Percentiles rank a stretch among this genome's conserved stretches.
These are phyloP conservation scores for Drosophila sturtevanti DNA, from an alignment of 1,140 invertebrate species.

Conservation along the genomic window DNA sequence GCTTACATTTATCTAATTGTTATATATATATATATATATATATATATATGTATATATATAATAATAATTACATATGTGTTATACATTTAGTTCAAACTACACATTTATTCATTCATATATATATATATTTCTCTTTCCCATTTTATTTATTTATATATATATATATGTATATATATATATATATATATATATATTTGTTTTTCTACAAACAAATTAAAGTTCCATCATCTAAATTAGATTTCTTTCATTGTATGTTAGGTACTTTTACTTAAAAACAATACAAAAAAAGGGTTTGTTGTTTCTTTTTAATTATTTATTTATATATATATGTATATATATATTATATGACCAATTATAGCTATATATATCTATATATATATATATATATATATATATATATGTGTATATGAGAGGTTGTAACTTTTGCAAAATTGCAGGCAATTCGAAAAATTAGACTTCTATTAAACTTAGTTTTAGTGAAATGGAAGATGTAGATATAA, in stretches of 20 bases:
- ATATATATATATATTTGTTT: constrained; percentile 1
- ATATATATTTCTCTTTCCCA: constrained; percentile 11
- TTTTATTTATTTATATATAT: not conserved
- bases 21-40: constrained; percentile 22
- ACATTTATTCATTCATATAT: constrained; percentile 2
- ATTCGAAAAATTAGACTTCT: not conserved
- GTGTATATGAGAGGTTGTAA: not conserved
- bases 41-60: constrained; percentile 3
- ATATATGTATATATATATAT: not conserved
- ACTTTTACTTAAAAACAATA: constrained; percentile 44
- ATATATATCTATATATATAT: constrained; percentile 3
- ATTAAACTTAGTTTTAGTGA: not conserved
- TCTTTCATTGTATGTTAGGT: constrained; percentile 36
- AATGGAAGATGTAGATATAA: not conserved
- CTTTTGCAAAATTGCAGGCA: constrained; percentile 2
- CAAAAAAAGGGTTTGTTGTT: constrained; percentile 17
- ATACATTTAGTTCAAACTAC: constrained; percentile 7
- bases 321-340: constrained; percentile 3
- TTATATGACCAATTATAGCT: constrained; percentile 2
- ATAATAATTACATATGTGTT: constrained; percentile 2
- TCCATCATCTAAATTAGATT: constrained; percentile 24
- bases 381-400: not conserved
- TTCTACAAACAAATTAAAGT: constrained; percentile 21
- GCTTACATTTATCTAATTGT: constrained; percentile 30
- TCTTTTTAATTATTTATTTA: not conserved